These are phyloP conservation scores for Chrysodeixis includens DNA, from an alignment of 2,888 invertebrate species.

Conservation along the genomic window DNA sequence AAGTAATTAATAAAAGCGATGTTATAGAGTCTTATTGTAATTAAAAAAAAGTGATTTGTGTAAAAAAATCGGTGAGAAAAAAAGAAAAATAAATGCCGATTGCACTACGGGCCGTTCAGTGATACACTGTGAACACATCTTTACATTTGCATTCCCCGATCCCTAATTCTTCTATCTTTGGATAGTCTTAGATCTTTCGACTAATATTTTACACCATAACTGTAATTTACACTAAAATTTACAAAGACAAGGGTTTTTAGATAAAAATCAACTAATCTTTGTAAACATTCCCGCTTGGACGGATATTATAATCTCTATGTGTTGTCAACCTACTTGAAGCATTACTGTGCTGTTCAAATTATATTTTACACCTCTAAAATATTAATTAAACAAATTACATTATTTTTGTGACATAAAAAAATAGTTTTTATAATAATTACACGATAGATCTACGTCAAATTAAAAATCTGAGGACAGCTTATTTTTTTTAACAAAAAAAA, in stretches of 20 bases:
- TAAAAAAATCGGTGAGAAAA: slow-evolving; percentile 56
- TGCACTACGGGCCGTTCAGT: slow-evolving; percentile 64
- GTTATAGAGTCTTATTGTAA: slow-evolving; percentile 49
- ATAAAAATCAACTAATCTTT: slow-evolving; percentile 72
- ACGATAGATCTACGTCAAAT: not conserved
- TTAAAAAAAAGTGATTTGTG: slow-evolving; percentile 64
- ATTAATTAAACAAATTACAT: not conserved
- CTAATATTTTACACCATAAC: slow-evolving; percentile 58
- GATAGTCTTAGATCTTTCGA: slow-evolving; percentile 67
- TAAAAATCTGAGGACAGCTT: not conserved
- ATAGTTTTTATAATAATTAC: not conserved
- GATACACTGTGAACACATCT: slow-evolving; percentile 62
- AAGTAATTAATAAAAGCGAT: slow-evolving; percentile 61
- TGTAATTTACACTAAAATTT: slow-evolving; percentile 73
- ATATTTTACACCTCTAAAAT: slow-evolving; percentile 15
- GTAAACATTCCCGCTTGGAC: slow-evolving; percentile 82
- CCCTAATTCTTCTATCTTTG: slow-evolving; percentile 59
- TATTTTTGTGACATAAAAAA: not conserved
- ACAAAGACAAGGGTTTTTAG: slow-evolving; percentile 67
- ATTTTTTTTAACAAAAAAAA: too few relatives aligned
- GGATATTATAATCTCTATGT: slow-evolving; percentile 79
- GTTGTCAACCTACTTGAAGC: slow-evolving; percentile 58
- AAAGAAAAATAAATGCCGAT: slow-evolving; percentile 77
- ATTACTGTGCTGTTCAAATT: slow-evolving; percentile 43
- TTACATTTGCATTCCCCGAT: slow-evolving; percentile 48